These are phyloP conservation scores for Zaprionus capensis DNA, from an alignment of 1,140 invertebrate species.

Conservation along the genomic window DNA sequence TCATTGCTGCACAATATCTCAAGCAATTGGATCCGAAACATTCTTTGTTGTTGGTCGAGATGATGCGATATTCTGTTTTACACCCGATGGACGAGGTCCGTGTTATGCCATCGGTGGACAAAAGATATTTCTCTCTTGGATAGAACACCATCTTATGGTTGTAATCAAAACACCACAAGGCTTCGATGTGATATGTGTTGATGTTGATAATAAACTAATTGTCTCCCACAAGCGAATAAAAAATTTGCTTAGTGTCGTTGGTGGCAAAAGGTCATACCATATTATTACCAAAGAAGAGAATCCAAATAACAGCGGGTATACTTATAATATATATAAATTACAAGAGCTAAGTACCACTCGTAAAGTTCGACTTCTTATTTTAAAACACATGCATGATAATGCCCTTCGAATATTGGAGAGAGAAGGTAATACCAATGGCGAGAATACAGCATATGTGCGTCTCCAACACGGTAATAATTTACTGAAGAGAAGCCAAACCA, in stretches of 20 bases:
- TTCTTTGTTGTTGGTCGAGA: slow-evolving; percentile 60
- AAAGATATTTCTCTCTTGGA: slow-evolving; percentile 55
- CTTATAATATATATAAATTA: slow-evolving; percentile 27
- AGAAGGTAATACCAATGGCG: slow-evolving; percentile 7
- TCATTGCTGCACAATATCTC: slow-evolving; percentile 54
- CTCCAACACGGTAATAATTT: slow-evolving; percentile 66
- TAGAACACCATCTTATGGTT: slow-evolving; percentile 47
- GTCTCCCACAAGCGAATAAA: slow-evolving; percentile 53
- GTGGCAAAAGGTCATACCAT: slow-evolving; percentile 22
- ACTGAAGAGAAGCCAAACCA: slow-evolving; percentile 34
- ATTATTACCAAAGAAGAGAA: slow-evolving; percentile 41
- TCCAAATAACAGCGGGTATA: neutral
- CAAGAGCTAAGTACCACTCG: slow-evolving; percentile 35
- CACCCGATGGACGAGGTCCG: slow-evolving; percentile 56
- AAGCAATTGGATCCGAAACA: slow-evolving; percentile 11
- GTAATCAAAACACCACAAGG: slow-evolving; percentile 25
- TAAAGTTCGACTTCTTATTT: slow-evolving; percentile 39
- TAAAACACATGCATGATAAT: slow-evolving; percentile 55
- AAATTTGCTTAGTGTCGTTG: slow-evolving; percentile 36
- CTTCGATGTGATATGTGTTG: slow-evolving; percentile 44
- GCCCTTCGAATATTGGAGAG: slow-evolving; percentile 52
- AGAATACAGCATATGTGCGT: slow-evolving; percentile 37
- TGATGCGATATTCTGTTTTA: slow-evolving; percentile 71
- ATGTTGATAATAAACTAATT: slow-evolving; percentile 66
- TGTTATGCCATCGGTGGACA: slow-evolving; percentile 63